Evolutionary conservation across 2,888 invertebrate species (phyloP), one percentile per base, ranked within the genome.

Genomic region (Epinotia bilunana): DNA sequence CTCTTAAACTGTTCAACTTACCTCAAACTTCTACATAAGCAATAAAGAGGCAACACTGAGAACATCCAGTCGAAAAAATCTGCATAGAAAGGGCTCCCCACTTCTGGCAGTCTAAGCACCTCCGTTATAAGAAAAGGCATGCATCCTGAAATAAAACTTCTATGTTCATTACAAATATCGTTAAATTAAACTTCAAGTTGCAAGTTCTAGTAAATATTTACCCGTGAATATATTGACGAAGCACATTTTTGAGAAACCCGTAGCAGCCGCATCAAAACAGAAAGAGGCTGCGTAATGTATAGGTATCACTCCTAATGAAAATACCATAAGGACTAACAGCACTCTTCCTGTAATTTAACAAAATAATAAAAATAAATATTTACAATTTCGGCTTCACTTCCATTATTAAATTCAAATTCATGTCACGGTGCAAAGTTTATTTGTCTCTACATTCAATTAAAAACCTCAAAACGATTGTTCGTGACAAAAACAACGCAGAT

Each of bases 211-310:
- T 13, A 43, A 73, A 97, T 43, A 57, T 57, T 73, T 74, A 76
- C 76, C 76, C 43, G 71, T 57, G 18, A 97, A 94, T 23, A 96
- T 94, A 80, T 96, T 96, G 65, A 96, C 90, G 78, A 96, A 93
- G 1, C 95, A 95, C 82, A 96, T 91, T 80, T 95, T 92, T 0
- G 96, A 95, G 83, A 95, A 96, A 5, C 96, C 97, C 0, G 95
- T 95, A 0, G 97, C 95, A 6, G 97, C 95, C 12, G 95, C 94
- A 1, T 90, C 88, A 82, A 96, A 97, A 46, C 94, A 80, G 83
- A 95, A 95, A 2, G 96, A 95, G 6, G 94, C 85, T 13, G 96
- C 82, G 84, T 96, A 97, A 78, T 95, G 95, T 67, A 96, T 88
- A 0, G 97, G 97, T 70, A 97, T 86, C 76, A 95, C 95, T 0